phyloP scores from a whole-genome alignment of 2,888 invertebrate species.

The Chromoteleia sp. region DNA sequence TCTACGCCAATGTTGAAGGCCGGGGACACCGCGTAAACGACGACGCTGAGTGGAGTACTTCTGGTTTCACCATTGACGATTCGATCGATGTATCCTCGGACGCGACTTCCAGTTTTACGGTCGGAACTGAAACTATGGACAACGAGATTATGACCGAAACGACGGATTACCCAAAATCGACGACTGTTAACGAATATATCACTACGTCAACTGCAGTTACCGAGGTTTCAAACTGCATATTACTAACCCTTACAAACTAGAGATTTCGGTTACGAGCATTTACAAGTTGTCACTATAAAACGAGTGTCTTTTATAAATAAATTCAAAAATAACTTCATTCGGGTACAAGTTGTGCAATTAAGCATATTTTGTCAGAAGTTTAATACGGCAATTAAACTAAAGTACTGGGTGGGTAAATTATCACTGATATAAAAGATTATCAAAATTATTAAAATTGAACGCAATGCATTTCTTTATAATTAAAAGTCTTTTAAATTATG shows the following conservation, averaged over 20 bases:
- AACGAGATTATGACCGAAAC: slow-evolving; percentile 81
- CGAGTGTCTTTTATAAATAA: too few relatives aligned
- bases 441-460: too few relatives aligned
- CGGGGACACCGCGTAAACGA: slow-evolving; percentile 80
- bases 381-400: too few relatives aligned
- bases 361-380: too few relatives aligned
- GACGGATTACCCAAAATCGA: slow-evolving; percentile 76
- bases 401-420: too few relatives aligned
- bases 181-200: slow-evolving; percentile 71
- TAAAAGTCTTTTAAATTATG: slow-evolving; percentile 1
- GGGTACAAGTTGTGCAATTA: too few relatives aligned
- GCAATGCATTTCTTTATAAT: not conserved
- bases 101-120: slow-evolving; percentile 65
- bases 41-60: slow-evolving; percentile 70
- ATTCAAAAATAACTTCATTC: too few relatives aligned
- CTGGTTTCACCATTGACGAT: slow-evolving; percentile 70
- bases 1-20: slow-evolving; percentile 76
- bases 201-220: slow-evolving; percentile 69
- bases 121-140: slow-evolving; percentile 80
- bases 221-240: slow-evolving; percentile 52
- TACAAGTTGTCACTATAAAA: not conserved
- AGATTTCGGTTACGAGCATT: not conserved
- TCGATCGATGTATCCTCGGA: slow-evolving; percentile 71
- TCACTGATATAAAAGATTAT: too few relatives aligned
- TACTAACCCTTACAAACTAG: slow-evolving; percentile 1